Percentiles rank a stretch among this genome's conserved stretches.
Conservation (phyloP, 2,113 vertebrate genomes). For the Sialia sialis region DNA sequence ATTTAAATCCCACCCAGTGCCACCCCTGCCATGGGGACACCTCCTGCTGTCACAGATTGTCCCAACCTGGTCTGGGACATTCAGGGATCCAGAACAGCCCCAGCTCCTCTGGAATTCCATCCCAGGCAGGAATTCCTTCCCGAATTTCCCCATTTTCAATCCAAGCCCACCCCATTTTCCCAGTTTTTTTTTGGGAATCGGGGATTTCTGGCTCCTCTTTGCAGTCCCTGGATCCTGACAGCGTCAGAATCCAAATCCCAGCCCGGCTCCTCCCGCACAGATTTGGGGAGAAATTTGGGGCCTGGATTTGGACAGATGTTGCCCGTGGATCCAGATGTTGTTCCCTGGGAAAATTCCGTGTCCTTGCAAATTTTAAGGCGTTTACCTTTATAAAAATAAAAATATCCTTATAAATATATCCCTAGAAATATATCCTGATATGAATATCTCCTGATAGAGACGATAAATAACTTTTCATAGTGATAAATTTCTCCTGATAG, state of each 20-base stretch:
- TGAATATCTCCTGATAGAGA: background rate
- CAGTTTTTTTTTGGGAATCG: background rate
- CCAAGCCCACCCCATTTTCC: background rate
- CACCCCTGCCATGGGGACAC: background rate
- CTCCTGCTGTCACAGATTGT: background rate
- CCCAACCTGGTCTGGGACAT: background rate
- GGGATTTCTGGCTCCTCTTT: background rate
- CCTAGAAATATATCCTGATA: background rate
- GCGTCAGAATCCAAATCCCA: too few species aligned
- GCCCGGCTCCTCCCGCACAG: too few species aligned
- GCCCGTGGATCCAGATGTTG: background rate
- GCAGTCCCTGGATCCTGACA: too few species aligned
- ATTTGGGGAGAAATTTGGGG: background rate
- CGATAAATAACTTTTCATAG: too few species aligned
- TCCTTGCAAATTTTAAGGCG: background rate
- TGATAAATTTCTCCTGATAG: too few species aligned
- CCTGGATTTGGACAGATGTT: background rate
- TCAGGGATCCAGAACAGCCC: background rate
- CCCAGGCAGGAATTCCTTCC: background rate
- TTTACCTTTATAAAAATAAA: background rate
- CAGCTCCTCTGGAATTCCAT: background rate
- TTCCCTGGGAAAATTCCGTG: background rate
- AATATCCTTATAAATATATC: too few species aligned
- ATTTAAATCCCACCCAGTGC: too few species aligned
- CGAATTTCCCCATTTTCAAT: background rate